Base-by-base conservation (phyloP, 2,888 invertebrate genomes). In the Agonopterix arenella region DNA sequence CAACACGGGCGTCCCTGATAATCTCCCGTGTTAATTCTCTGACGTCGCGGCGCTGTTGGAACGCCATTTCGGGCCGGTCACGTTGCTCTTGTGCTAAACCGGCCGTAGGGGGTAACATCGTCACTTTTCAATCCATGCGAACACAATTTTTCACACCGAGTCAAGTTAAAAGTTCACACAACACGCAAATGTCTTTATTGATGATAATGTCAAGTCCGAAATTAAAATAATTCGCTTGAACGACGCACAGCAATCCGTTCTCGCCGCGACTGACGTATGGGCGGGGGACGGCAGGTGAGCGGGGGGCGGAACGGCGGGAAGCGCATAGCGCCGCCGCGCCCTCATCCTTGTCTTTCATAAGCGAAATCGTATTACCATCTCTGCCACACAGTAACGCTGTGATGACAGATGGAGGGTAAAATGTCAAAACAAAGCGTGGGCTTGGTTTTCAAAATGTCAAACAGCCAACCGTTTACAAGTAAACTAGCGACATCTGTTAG, bases 371-470 rank as follows among this genome's bases (percentile, higher is more conserved):
- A 73, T 66, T 52, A 52, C 46, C 56, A 8, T 76, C 76, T 73
- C 75, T 47, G 61, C 78, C 62, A 46, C 71, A 68, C 70, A 54
- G 59, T 63, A 73, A 73, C 71, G 76, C 76, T 77, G 69, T 62
- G 64, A 69, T 81, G 80, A 80, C 84, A 83, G 75, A 74, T 73
- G 58, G 68, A 70, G 67, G 64, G 69, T 67, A 61, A 65, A 78
- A 80, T 76, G 85, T 86, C 86, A 85, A 77, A 88, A 85, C 86
- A 88, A 84, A 86, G 85, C 84, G 83, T 84, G 82, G 80, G 78
- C 68, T 69, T 63, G 66, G 64, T 68, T 55, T 59, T 66, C 61
- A 28, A 76, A 78, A 81, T 79, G 83, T 82, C 83, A 83, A 76
- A 73, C 68, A 68, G 62, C 65, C 67, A 73, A 70, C 62, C 67